phyloP scores from a whole-genome alignment of 35 echinoderm and acorn worm genomes.

The Nesometra sesokonis region DNA sequence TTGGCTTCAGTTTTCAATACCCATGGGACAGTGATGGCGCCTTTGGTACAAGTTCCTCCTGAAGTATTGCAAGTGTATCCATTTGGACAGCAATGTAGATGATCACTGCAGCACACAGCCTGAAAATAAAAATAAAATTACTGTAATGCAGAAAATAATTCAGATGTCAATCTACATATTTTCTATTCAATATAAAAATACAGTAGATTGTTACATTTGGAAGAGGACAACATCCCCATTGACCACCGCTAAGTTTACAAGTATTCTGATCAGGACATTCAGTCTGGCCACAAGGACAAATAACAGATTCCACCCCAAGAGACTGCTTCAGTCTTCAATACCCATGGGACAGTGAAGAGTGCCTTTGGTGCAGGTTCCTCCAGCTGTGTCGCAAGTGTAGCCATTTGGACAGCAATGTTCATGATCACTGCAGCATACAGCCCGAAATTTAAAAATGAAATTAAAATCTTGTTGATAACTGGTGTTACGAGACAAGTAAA shows the following conservation, averaged over 20 bases:
- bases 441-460: conserved; percentile 8
- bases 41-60: conserved; percentile 1
- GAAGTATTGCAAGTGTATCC: conserved; percentile 21
- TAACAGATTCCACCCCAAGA: neutral
- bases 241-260: conserved; percentile 4
- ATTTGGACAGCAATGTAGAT: conserved; percentile 23
- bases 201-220: conserved; percentile 27
- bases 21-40: conserved; percentile 17
- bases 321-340: conserved; percentile 16
- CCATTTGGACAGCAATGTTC: conserved; percentile 29
- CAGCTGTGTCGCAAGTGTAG: conserved; percentile 7
- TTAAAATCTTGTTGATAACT: too few relatives aligned
- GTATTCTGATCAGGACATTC: neutral
- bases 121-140: neutral
- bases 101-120: conserved; percentile 34
- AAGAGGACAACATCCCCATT: conserved; percentile 28
- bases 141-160: neutral
- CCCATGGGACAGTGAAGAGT: neutral
- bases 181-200: neutral
- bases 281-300: neutral
- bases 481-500: neutral
- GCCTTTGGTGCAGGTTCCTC: neutral
- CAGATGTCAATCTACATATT: neutral
- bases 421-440: neutral
- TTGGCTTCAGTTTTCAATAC: conserved; percentile 21